These are phyloP conservation scores for Oryzias woworae DNA, from an alignment of 2,113 vertebrate genomes.

Conservation along the genomic window DNA sequence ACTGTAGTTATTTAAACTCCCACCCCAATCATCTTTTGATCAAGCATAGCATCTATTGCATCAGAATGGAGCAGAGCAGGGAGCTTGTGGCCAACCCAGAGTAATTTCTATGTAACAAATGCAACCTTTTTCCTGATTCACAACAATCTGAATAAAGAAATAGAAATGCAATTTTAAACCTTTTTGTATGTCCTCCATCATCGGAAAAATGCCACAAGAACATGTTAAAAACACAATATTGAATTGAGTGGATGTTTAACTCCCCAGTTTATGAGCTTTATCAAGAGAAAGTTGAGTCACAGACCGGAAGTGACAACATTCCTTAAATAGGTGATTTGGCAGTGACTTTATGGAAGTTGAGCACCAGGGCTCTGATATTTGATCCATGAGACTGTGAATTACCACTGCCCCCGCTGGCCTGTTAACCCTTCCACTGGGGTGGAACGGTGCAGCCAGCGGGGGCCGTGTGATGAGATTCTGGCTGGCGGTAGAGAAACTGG, in stretches of 20 bases:
- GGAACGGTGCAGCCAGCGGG: conserved; percentile 34
- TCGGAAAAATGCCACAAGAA: too few species aligned
- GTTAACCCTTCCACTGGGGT: conserved; percentile 38
- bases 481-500: conserved; percentile 29
- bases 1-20: not conserved
- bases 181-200: too few species aligned
- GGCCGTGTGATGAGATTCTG: conserved; percentile 21
- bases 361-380: conserved; percentile 23
- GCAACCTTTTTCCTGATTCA: too few species aligned
- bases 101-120: too few species aligned
- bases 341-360: conserved; percentile 34
- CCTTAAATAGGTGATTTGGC: conserved; percentile 19
- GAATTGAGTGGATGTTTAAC: too few species aligned
- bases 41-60: too few species aligned
- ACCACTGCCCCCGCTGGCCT: conserved; percentile 2
- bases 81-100: too few species aligned
- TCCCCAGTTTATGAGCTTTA: not conserved
- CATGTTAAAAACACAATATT: too few species aligned
- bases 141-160: too few species aligned
- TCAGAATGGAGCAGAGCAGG: too few species aligned
- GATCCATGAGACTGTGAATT: conserved; percentile 34
- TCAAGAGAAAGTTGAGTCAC: not conserved
- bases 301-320: conserved; percentile 25
- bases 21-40: too few species aligned
- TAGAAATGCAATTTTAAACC: too few species aligned